Evolutionary conservation across 2,113 vertebrate genomes (phyloP).

Genomic region (Indicator maculatus): DNA sequence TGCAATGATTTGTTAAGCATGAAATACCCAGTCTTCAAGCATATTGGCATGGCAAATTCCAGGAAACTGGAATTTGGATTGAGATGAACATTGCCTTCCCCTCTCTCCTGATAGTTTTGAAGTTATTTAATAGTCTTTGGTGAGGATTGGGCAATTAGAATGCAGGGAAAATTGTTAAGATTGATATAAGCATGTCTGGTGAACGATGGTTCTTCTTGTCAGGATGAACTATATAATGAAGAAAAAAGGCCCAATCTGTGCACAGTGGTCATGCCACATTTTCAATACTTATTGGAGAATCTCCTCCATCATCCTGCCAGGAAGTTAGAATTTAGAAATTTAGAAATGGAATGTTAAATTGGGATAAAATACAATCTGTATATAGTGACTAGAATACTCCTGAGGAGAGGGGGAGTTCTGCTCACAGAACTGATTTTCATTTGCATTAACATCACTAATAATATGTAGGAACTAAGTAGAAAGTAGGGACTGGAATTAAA

Average conservation of each 20-base stretch:
- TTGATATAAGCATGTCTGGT: neutral
- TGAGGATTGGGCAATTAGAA: neutral
- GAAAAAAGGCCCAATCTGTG: neutral
- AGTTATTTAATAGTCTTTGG: neutral
- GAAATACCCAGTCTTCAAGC: neutral
- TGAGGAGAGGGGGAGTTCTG: neutral
- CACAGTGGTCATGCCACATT: neutral
- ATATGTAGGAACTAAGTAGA: neutral
- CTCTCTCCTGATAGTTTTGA: neutral
- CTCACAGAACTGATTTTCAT: neutral
- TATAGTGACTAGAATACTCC: neutral
- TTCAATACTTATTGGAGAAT: neutral
- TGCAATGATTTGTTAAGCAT: neutral
- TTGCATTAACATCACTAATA: neutral
- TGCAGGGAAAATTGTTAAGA: neutral
- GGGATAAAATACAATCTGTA: neutral
- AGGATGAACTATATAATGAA: neutral
- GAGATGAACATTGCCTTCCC: neutral
- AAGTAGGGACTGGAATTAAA: rapidly evolving
- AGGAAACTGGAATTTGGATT: neutral
- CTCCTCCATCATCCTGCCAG: neutral
- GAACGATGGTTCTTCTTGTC: neutral
- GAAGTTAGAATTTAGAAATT: neutral
- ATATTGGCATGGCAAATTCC: neutral
- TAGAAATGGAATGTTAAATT: neutral